Evolutionary conservation across 2,888 invertebrate species (phyloP), one percentile per base, ranked within the genome.

Genomic region (Mythimna ferrago): DNA sequence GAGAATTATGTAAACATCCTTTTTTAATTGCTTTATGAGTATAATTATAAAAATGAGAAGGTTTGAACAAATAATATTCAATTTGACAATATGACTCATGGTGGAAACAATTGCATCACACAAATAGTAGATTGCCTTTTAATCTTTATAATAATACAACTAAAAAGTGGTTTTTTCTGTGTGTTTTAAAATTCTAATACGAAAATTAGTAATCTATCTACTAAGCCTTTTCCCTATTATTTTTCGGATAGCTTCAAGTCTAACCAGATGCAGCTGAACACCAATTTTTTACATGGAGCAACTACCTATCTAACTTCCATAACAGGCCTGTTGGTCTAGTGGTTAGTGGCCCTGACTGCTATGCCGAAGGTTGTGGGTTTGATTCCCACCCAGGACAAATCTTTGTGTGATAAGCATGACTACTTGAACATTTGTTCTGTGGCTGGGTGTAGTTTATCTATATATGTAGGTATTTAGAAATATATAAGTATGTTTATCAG

Each of bases 111-210:
- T 16, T 4, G 16, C 21, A 35, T 44, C 57, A 21, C 6, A 32
- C 16, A 53, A 19, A 54, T 32, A 19, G 7, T 11, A 35, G 26
- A 14, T 56, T 56, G 35, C 11, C 2, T 41, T 10, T 48, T 57
- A 35, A 57, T 54, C 54, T 69, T 6, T 21, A 54, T 1, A 26
- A 26, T 26, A 68, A 68, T 68, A 41, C n/a, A 44, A 41, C 41
- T 54, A 9, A 16, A 68, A 41, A 2, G 11, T 35, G 3, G 9
- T 54, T 41, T 53, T 54, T n/a, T 44, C 11, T n/a, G 0, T 53
- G 53, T 69, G 51, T 9, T 53, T 26, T n/a, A n/a, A 26, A 7
- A 35, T 38, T 67, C 6, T 41, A 1, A 26, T 3, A 41, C 19
- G 14, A 66, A 26, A 38, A 11, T 41, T 21, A 41, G 19, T 38